Percentiles rank a stretch among this genome's conserved stretches.
These are phyloP conservation scores for Tachina fera DNA, from an alignment of 2,888 invertebrate species.

Conservation along the genomic window DNA sequence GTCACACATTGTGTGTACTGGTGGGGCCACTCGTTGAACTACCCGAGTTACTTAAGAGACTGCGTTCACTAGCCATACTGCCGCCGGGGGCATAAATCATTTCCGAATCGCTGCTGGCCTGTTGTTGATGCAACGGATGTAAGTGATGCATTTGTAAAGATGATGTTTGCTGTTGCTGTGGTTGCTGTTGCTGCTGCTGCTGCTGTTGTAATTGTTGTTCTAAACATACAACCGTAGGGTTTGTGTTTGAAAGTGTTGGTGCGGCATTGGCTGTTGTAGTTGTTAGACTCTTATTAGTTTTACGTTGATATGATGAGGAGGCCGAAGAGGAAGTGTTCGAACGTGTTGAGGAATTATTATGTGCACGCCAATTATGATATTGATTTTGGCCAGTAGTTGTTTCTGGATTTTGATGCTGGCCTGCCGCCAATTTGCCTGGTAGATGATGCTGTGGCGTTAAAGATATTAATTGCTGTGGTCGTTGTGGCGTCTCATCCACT, in stretches of 20 bases:
- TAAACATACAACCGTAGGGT: slow-evolving; percentile 72
- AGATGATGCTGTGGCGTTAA: slow-evolving; percentile 65
- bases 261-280: slow-evolving; percentile 48
- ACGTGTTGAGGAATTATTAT: slow-evolving; percentile 67
- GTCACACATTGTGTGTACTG: slow-evolving; percentile 80
- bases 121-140: slow-evolving; percentile 67
- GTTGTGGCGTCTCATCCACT: slow-evolving; percentile 80
- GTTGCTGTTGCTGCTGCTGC: slow-evolving; percentile 56
- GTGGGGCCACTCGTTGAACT: slow-evolving; percentile 77
- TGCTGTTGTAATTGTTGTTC: slow-evolving; percentile 66
- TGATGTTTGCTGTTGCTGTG: slow-evolving; percentile 41
- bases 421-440: slow-evolving; percentile 22
- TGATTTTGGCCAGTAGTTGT: slow-evolving; percentile 58
- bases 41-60: slow-evolving; percentile 82
- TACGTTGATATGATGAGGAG: slow-evolving; percentile 64
- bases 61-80: slow-evolving; percentile 81
- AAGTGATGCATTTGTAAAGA: slow-evolving; percentile 61
- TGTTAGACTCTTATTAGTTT: slow-evolving; percentile 67
- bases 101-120: slow-evolving; percentile 76
- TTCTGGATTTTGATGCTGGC: slow-evolving; percentile 53
- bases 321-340: slow-evolving; percentile 57
- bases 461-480: slow-evolving; percentile 71
- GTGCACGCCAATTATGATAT: slow-evolving; percentile 71
- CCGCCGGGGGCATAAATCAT: slow-evolving; percentile 82
- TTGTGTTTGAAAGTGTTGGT: slow-evolving; percentile 43